Evolutionary conservation across 2,113 vertebrate genomes (phyloP), one percentile per base, ranked within the genome.

Genomic region (Entosphenus tridentatus): DNA sequence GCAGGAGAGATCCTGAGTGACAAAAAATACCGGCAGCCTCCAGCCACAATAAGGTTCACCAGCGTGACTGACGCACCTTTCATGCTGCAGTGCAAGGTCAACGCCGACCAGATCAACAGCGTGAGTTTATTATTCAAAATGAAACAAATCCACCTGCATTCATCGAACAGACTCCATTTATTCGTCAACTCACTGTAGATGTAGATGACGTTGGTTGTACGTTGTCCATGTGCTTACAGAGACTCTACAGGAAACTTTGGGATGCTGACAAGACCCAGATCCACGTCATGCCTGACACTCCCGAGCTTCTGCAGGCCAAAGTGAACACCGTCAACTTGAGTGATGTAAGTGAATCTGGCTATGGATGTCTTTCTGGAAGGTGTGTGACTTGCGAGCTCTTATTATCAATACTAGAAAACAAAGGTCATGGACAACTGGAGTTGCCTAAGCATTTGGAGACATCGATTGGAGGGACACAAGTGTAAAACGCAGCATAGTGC

Each of bases 51-150:
- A 69, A 87, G 85, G 74, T 95, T 87, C 72, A 90, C 85, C 55
- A 96, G 86, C 76, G 80, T 86, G 73, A 83, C 84, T 11, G 89
- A 95, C 69, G 80, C 80, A 74, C 88, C 96, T 84, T 80, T 89
- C 67, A 75, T 93, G 10, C 75, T 78, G 76, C 75, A 96, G 75
- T 89, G 90, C 72, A 78, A 89, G 75, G 73, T 77, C 74, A 96
- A 96, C 77, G 78, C 85, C 68, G 88, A 86, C 76, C 82, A 78
- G 3, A 80, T 85, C 68, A 82, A 92, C 70, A 78, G 84, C 78
- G 93, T 96, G 75, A 82, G 81, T 81, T 21, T 69, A 10, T 13
- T 69, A n/a, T n/a, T 65, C 70, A 58, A 55, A 65, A 56, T 67
- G 2, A 67, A 16, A 9, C n/a, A 67, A 62, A 62, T 62, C 13